Conservation (phyloP, 1,140 invertebrate species). For the Sycophila sp. region DNA sequence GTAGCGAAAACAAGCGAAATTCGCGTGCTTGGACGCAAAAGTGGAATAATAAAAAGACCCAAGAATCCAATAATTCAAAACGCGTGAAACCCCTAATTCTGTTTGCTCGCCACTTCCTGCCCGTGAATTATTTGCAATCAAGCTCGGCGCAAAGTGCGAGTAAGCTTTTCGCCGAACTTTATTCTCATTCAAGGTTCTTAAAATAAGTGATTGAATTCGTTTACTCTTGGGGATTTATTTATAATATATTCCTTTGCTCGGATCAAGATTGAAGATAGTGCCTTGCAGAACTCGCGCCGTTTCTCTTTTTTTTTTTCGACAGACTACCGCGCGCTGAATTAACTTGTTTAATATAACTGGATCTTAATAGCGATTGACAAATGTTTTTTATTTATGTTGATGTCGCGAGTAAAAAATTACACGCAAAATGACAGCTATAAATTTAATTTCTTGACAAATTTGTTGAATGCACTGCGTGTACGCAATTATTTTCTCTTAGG, state of each 20-base stretch:
- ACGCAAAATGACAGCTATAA: no score
- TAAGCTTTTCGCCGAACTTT: neutral
- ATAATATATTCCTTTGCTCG: neutral
- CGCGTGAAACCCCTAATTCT: neutral
- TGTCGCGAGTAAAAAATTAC: no score
- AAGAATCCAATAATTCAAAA: no score
- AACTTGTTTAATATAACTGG: no score
- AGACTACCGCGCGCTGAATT: no score
- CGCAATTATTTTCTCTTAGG: no score
- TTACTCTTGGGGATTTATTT: conserved; percentile 6
- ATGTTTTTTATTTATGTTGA: no score
- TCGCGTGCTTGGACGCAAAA: neutral
- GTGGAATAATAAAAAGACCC: neutral
- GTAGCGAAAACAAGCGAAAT: neutral
- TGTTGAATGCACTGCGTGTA: no score
- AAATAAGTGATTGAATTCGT: neutral
- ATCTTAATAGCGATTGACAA: no score
- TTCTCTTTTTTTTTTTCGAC: no score
- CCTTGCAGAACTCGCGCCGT: neutral
- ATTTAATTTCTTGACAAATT: no score
- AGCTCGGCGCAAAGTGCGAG: neutral
- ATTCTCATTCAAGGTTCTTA: neutral
- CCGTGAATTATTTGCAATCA: neutral
- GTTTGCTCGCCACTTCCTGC: neutral
- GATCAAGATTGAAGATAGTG: conserved; percentile 10